Evolutionary conservation across 2,888 invertebrate genomes (phyloP), one percentile per base, ranked within the genome.

Genomic region (Muschampia plurimacula): DNA sequence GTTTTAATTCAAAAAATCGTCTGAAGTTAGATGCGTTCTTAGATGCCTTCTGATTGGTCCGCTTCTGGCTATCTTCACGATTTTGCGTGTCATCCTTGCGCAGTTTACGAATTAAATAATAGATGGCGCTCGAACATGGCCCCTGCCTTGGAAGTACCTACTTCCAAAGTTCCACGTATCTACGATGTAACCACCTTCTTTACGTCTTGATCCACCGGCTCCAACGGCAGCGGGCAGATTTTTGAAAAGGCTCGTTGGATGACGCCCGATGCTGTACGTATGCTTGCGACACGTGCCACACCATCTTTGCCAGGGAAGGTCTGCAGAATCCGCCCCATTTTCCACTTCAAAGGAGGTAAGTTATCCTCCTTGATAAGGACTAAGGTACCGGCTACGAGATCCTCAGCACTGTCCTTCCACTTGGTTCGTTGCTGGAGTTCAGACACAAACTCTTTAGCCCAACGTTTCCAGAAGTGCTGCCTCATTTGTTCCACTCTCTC

Each of bases 361-460:
- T 59, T 59, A 5, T 59, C 59, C 8, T 59, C 59, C 36, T 59
- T 59, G 13, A 59, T 9, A 3, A 59, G 13, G 10, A 59, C 59
- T 9, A 59, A 3, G 2, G 12, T 36, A 12, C 13, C 13, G 28
- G 10, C 4, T 59, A 28, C 28, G 10, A 59, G 28, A 8, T 59
- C 59, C 4, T 28, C 28, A 5, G 8, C 2, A 6, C 28, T 59
- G 32, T 10, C 10, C 59, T 59, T 59, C 59, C 59, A 59, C 10
- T 59, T 59, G 28, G 59, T 59, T 12, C 59, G 59, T 10, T 8
- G 22, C 13, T 59, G 59, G 2, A 59, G 59, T 59, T 59, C 59
- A n/a, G 59, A 9, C 9, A 59, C 59, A 59, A 28, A 59, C 28
- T 59, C 59, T 13, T 59, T 59, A 28, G 59, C 6, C 59, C 59